Percentiles rank a stretch among this genome's conserved stretches.
Evolutionary conservation across 2,113 vertebrate genomes (phyloP).

Genomic region (Solenodon paradoxus): DNA sequence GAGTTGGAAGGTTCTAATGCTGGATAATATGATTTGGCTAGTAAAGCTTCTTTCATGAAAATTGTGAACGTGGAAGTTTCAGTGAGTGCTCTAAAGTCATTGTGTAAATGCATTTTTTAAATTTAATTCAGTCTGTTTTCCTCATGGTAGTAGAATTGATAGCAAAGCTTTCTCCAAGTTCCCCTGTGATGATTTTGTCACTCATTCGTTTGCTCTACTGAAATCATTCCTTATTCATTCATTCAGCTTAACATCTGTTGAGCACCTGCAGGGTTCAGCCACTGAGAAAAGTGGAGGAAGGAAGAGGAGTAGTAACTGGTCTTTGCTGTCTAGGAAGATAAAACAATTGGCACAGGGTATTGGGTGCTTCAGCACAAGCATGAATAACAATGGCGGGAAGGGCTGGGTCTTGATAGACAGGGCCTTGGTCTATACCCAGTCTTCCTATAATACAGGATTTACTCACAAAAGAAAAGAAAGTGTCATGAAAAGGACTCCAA

Average conservation of each 20-base stretch:
- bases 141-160: neutral
- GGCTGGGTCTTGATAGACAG: neutral
- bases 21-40: neutral
- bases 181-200: neutral
- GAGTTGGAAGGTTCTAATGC: neutral
- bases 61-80: neutral
- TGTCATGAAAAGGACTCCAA: neutral
- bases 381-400: neutral
- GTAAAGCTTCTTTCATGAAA: conserved; percentile 9
- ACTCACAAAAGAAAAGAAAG: neutral
- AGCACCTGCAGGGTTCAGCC: neutral
- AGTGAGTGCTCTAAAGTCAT: neutral
- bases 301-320: neutral
- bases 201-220: neutral
- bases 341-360: neutral
- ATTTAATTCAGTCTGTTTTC: neutral
- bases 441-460: neutral
- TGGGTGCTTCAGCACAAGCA: neutral
- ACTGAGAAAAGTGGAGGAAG: neutral
- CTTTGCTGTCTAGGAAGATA: neutral
- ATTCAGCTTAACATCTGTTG: neutral
- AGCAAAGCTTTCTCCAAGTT: neutral
- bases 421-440: neutral
- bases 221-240: neutral
- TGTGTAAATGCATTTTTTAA: neutral